Evolutionary conservation across 2,888 invertebrate genomes (phyloP).

Genomic region (Brachylomia viminalis): DNA sequence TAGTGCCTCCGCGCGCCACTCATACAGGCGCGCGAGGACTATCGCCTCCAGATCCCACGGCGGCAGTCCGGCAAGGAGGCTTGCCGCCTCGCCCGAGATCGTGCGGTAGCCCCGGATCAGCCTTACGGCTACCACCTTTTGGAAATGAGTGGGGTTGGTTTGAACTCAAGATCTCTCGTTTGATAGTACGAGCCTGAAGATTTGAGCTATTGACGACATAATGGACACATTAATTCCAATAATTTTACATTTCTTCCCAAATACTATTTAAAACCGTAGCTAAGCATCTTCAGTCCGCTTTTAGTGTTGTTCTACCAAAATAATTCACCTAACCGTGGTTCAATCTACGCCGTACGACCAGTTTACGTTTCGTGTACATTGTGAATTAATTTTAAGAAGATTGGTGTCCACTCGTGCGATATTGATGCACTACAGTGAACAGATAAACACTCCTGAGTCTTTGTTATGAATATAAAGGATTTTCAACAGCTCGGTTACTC

Average conservation of each 20-base stretch:
- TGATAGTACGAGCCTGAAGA: not conserved
- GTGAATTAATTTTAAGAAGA: constrained; percentile 72
- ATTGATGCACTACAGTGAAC: constrained; percentile 63
- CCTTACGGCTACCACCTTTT: too few relatives aligned
- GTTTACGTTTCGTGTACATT: constrained; percentile 62
- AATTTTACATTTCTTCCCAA: not conserved
- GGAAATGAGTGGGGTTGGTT: not conserved
- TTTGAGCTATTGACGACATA: not conserved
- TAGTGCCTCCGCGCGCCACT: too few relatives aligned
- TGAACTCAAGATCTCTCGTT: not conserved
- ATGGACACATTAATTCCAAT: too few relatives aligned
- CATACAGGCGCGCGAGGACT: too few relatives aligned
- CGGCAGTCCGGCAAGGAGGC: too few relatives aligned
- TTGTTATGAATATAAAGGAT: constrained; percentile 58
- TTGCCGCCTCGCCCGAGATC: too few relatives aligned
- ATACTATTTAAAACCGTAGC: not conserved
- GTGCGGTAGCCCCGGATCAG: too few relatives aligned
- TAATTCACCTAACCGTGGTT: constrained; percentile 68
- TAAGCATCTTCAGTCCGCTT: not conserved
- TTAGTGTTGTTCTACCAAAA: constrained; percentile 47
- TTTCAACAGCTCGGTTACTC: constrained; percentile 39
- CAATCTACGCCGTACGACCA: constrained; percentile 64
- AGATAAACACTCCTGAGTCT: constrained; percentile 53
- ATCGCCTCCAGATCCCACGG: too few relatives aligned
- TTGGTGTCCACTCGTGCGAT: constrained; percentile 70